These are phyloP conservation scores for Polydrusus tereticollis DNA, from an alignment of 2,888 invertebrate species.

Conservation along the genomic window DNA sequence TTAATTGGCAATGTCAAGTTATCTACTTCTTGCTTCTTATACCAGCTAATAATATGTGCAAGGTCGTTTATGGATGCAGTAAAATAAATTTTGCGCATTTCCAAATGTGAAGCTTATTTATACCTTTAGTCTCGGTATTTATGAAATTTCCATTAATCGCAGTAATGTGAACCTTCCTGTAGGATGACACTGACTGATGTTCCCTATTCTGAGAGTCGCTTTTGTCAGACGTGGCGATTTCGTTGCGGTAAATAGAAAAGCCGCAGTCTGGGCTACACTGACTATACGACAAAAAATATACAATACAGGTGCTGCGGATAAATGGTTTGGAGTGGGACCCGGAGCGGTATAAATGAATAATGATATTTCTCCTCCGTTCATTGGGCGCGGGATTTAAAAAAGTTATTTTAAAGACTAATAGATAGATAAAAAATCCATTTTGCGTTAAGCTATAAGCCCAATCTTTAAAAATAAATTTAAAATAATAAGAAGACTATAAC, in stretches of 20 bases:
- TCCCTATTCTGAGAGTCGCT: slow-evolving; percentile 54
- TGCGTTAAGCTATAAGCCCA: neutral
- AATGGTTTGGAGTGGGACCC: slow-evolving; percentile 3
- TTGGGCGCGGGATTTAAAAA: neutral
- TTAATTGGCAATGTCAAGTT: too few species aligned
- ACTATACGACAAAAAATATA: slow-evolving; percentile 19
- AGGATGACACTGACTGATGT: slow-evolving; percentile 63
- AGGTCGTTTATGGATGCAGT: neutral
- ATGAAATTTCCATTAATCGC: slow-evolving; percentile 65
- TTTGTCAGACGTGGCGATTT: slow-evolving; percentile 58
- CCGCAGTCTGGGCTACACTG: neutral
- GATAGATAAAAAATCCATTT: neutral
- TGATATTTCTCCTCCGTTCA: neutral
- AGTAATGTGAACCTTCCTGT: slow-evolving; percentile 55
- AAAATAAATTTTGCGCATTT: slow-evolving; percentile 3
- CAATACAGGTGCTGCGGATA: slow-evolving; percentile 10
- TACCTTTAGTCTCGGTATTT: slow-evolving; percentile 61
- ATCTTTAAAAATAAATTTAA: too few species aligned
- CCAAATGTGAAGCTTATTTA: slow-evolving; percentile 58
- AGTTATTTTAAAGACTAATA: neutral
- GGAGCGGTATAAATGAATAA: neutral
- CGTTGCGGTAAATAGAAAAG: slow-evolving; percentile 24
- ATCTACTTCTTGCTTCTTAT: too few species aligned
- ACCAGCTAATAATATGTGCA: neutral
- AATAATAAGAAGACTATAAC: too few species aligned